Percentiles rank a stretch among this genome's conserved stretches.
Conservation (phyloP, 1,140 invertebrate genomes). For the Euura saliciscinereae region DNA sequence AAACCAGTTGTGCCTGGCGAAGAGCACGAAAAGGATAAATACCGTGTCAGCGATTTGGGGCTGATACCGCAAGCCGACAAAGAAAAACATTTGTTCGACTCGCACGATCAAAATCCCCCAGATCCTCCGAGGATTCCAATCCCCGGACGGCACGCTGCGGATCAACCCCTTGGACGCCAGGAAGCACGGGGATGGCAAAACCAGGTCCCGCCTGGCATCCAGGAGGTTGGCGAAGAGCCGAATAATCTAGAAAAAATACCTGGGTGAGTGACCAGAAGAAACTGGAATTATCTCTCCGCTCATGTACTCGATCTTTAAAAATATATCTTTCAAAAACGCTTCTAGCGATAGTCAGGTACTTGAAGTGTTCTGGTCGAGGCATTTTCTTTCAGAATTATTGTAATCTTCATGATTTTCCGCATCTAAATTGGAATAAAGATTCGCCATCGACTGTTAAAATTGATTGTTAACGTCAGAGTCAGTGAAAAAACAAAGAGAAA, state of each 20-base stretch:
- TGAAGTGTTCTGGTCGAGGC: no score
- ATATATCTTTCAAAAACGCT: no score
- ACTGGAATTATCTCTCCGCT: neutral
- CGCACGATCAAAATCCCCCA: slow-evolving; percentile 29
- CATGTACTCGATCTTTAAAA: neutral
- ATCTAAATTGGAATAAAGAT: no score
- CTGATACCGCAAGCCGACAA: neutral
- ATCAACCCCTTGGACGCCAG: slow-evolving; percentile 40
- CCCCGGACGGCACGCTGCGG: slow-evolving; percentile 35
- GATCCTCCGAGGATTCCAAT: slow-evolving; percentile 22
- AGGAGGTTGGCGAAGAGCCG: slow-evolving; percentile 54
- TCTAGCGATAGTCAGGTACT: no score
- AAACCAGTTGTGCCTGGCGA: slow-evolving; percentile 28
- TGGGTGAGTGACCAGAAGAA: slow-evolving; percentile 26
- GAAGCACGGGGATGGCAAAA: slow-evolving; percentile 38
- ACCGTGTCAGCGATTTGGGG: neutral
- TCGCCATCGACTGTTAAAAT: no score
- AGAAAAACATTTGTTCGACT: neutral
- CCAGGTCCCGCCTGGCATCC: slow-evolving; percentile 42
- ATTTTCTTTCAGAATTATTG: no score
- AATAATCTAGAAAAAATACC: slow-evolving; percentile 45
- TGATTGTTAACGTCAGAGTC: no score
- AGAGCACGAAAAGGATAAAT: slow-evolving; percentile 10
- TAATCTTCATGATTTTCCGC: no score
- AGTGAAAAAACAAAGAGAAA: no score